Evolutionary conservation across 2,797 vertebrate genomes (phyloP), one percentile per base, ranked within the genome.

Genomic region (Oreortyx pictus): DNA sequence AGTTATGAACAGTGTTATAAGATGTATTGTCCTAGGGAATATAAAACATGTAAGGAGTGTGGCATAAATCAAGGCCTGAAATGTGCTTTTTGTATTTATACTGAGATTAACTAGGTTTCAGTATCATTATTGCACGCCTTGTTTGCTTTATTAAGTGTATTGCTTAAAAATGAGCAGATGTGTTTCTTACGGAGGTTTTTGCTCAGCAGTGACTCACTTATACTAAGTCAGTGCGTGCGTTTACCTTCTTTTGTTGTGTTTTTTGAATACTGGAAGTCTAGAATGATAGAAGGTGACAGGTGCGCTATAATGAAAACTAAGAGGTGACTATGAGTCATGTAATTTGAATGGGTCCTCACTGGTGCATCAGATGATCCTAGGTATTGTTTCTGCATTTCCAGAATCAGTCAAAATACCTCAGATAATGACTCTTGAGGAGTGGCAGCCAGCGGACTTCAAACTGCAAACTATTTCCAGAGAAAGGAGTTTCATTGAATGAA

Each of bases 401-500:
- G 27, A 19, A 12, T 82, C 9, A 1, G 13, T 39, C 3, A 5
- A 0, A 0, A 19, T 47, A 2, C 43, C 16, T 60, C 7, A 37
- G 7, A 19, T 74, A 19, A 0, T 31, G 8, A 2, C 15, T 81
- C 14, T 7, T 68, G 64, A 25, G 39, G 4, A 5, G 5, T 66
- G n/a, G 31, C 39, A 65, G 66, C 31, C 52, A 61, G 15, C 14
- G 75, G 66, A 4, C 46, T 52, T 52, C 62, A 37, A 68, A 61
- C 24, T 33, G 46, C 11, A 31, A 75, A 7, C 7, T 1, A 5
- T 64, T 61, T 16, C 9, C 9, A 49, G 84, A 24, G 12, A 72
- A 79, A 70, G 18, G 6, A 46, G 8, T n/a, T 73, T 3, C 35
- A 2, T 19, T 37, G 9, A 47, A 57, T 14, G 4, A 68, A 60